A percentile compares a stretch with the other conserved stretches of the same genome.
Evolutionary conservation across 2,113 vertebrate species (phyloP).

Genomic region (Ailuropoda melanoleuca): DNA sequence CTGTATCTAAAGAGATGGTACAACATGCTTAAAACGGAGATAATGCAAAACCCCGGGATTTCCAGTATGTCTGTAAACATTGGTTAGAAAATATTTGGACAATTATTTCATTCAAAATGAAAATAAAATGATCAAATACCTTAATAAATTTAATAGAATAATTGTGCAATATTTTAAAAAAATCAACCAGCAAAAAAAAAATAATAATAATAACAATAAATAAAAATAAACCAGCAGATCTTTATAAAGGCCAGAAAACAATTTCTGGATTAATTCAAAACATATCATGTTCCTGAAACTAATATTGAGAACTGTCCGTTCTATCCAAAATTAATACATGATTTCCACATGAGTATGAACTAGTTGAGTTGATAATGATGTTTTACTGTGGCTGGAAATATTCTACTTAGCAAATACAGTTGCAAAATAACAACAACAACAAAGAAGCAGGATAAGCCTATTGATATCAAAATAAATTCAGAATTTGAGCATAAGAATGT

Average conservation of each 20-base stretch:
- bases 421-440: not conserved
- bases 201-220: not conserved
- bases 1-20: not conserved
- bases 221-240: not conserved
- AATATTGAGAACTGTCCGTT: not conserved
- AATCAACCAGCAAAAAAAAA: not conserved
- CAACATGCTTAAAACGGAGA: not conserved
- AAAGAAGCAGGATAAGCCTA: not conserved
- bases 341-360: not conserved
- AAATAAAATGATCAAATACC: not conserved
- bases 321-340: not conserved
- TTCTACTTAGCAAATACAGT: not conserved
- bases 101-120: not conserved
- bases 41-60: not conserved
- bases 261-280: not conserved
- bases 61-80: not conserved
- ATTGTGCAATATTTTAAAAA: not conserved
- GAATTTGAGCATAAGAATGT: not conserved
- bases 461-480: not conserved
- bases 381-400: not conserved
- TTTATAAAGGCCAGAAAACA: not conserved
- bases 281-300: not conserved
- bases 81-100: not conserved
- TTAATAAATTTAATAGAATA: not conserved
- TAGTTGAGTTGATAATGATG: not conserved